Conservation (phyloP, 2,797 vertebrate species). For the Cebuella pygmaea region DNA sequence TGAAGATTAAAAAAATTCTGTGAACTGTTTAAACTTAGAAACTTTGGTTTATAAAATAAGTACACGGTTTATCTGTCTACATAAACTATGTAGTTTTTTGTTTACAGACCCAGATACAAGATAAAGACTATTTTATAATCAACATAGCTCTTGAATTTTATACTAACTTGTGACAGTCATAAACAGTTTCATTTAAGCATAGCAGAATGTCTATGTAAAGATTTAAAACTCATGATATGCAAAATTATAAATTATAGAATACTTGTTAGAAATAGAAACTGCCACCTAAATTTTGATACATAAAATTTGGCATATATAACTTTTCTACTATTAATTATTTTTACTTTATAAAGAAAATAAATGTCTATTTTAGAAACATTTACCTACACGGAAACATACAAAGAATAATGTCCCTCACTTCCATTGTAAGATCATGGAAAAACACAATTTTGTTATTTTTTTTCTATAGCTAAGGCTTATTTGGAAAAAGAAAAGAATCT, state of each 20-base stretch:
- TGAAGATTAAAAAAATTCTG: neutral
- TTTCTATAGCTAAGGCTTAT: neutral
- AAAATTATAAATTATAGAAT: neutral
- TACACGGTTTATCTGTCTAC: constrained; percentile 15
- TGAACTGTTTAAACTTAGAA: neutral
- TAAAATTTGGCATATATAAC: neutral
- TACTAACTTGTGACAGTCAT: neutral
- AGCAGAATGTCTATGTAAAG: neutral
- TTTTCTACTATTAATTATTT: neutral
- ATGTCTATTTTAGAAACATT: neutral
- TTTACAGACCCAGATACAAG: constrained; percentile 16
- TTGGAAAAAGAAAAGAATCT: neutral
- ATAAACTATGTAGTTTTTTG: constrained; percentile 2
- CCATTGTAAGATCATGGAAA: neutral
- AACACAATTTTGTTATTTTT: neutral
- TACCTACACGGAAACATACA: neutral
- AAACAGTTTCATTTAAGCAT: neutral
- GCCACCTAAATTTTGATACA: neutral
- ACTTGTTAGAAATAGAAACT: neutral
- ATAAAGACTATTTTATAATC: constrained; percentile 49
- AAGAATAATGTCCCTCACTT: neutral
- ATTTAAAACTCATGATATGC: neutral
- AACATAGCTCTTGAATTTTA: neutral
- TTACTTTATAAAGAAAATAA: neutral
- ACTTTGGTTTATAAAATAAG: neutral